Evolutionary conservation across 2,888 invertebrate genomes (phyloP).

Genomic region (Rhingia campestris): DNA sequence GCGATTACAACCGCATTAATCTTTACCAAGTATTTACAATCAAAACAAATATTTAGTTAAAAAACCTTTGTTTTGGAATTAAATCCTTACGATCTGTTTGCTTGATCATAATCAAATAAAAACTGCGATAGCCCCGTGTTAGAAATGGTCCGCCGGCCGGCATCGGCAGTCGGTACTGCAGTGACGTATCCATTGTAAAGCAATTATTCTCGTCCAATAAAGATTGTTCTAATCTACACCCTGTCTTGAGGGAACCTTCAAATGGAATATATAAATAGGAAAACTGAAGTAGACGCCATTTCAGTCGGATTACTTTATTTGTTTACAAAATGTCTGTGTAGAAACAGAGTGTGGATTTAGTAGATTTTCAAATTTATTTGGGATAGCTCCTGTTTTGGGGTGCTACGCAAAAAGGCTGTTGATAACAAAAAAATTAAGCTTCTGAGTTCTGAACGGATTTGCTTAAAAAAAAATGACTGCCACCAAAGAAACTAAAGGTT

Average conservation of each 20-base stretch:
- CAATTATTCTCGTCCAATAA: conserved; percentile 29
- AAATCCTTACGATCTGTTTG: too few relatives aligned
- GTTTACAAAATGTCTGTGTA: conserved; percentile 18
- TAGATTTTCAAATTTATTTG: background rate
- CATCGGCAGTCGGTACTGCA: background rate
- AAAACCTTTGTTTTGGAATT: too few relatives aligned
- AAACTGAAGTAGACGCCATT: background rate
- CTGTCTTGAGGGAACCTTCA: background rate
- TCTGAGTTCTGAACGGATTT: background rate
- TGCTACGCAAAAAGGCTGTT: background rate
- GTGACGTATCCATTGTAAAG: conserved; percentile 19
- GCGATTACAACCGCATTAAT: too few relatives aligned
- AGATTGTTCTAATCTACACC: conserved; percentile 35
- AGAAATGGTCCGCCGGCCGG: conserved; percentile 4
- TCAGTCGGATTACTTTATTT: conserved; percentile 36
- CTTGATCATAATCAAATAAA: conserved; percentile 11
- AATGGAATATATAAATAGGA: conserved; percentile 18
- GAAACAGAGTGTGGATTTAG: background rate
- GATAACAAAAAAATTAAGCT: background rate
- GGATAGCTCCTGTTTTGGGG: background rate
- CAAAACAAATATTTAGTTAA: too few relatives aligned
- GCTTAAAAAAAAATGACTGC: conserved; percentile 7
- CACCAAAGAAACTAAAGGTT: conserved; percentile 27
- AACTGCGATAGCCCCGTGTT: background rate
- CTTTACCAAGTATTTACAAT: too few relatives aligned